Percentiles rank a stretch among this genome's conserved stretches.
These are phyloP conservation scores for Catocala nupta DNA, from an alignment of 2,888 invertebrate species.

Conservation along the genomic window DNA sequence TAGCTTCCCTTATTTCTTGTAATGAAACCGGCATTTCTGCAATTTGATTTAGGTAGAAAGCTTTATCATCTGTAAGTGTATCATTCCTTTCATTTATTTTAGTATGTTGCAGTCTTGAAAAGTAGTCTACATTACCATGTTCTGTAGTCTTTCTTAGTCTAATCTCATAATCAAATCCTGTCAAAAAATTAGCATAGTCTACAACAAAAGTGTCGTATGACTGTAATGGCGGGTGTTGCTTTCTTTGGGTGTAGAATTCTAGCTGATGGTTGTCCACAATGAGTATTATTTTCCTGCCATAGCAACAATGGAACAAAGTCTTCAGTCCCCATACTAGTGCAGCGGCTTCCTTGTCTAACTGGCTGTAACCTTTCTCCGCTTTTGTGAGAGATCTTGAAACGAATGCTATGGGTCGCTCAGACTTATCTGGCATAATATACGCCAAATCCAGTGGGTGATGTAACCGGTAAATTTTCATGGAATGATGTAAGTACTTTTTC, in stretches of 20 bases:
- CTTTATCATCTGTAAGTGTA: slow-evolving; percentile 8
- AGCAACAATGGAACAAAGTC: too few relatives aligned
- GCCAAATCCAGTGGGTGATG: too few relatives aligned
- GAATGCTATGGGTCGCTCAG: too few relatives aligned
- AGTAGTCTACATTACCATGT: slow-evolving; percentile 15
- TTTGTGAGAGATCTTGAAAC: too few relatives aligned
- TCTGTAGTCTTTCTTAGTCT: not conserved
- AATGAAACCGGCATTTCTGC: slow-evolving; percentile 23
- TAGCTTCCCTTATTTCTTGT: slow-evolving; percentile 26
- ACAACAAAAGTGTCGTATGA: slow-evolving; percentile 5
- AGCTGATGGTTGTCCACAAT: too few relatives aligned
- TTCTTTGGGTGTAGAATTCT: slow-evolving; percentile 5
- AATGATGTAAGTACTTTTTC: too few relatives aligned
- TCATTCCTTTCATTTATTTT: not conserved
- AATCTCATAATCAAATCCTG: slow-evolving; percentile 8
- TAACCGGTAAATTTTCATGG: too few relatives aligned
- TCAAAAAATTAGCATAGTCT: slow-evolving; percentile 5
- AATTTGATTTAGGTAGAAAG: slow-evolving; percentile 32
- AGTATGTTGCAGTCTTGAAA: not conserved
- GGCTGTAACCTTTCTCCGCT: too few relatives aligned
- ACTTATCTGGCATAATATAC: too few relatives aligned
- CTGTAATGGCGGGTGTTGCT: not conserved
- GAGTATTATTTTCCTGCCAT: too few relatives aligned
- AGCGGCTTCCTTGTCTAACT: too few relatives aligned
- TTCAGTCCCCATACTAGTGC: too few relatives aligned